Base-by-base conservation (phyloP, 2,113 vertebrate genomes). In the Ctenomys sociabilis region DNA sequence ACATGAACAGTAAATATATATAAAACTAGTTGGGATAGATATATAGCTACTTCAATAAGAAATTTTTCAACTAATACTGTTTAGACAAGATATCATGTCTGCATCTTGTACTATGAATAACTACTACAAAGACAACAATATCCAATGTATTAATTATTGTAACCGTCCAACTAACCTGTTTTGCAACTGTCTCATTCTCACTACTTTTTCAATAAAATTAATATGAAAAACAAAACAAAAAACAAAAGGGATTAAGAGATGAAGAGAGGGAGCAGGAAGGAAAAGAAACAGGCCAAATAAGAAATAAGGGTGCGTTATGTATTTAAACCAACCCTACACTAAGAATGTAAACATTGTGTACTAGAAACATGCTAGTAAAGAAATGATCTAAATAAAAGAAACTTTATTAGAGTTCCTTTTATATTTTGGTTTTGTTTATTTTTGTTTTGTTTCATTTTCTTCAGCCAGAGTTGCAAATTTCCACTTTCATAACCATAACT, bases 401-500 rank as follows among this genome's bases (percentile, higher is more conserved):
- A 88, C 3, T 49, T 16, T 10, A 68, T 61, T 88, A 77, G 7
- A 75, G 54, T 93, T 85, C 26, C 7, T 7, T 37, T 52, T 85
- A 61, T 68, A 82, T 49, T 61, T 12, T 54, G 54, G 12, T 1
- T 17, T 32, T 91, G 93, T 28, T 43, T 28, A 24, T 1, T 17
- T 32, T 88, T 93, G 3, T 43, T 43, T 45, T 75, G 37, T 30
- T 45, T 75, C 28, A 24, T 77, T 43, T 43, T 43, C 22, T 75
- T 43, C 11, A 43, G 22, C 12, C 49, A 37, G 86, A 24, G 7
- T 83, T 92, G 26, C 32, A 91, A 30, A 88, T 8, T 75, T 80
- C 52, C 72, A 24, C 30, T 13, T 49, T 93, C 93, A 5, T 32
- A 86, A 93, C 90, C 26, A 61, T 64, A 90, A 90, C 70, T 81